Conservation (phyloP, 2,113 vertebrate genomes). For the Cyanoderma ruficeps region DNA sequence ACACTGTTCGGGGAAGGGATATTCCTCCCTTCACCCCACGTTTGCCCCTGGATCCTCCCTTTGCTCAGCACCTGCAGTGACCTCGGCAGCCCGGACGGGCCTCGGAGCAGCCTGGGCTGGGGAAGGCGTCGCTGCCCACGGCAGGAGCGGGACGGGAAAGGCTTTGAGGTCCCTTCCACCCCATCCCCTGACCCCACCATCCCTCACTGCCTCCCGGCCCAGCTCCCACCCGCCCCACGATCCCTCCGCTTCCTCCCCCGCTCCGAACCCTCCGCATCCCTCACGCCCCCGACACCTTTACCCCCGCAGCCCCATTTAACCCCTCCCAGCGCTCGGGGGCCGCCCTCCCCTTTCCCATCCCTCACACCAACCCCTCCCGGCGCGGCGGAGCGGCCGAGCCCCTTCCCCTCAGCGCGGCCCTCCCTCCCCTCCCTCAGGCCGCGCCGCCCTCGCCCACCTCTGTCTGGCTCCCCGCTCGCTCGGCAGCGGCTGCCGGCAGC, state of each 20-base stretch:
- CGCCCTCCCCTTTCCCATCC: not conserved
- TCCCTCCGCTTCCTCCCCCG: accelerated
- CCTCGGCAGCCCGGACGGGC: accelerated
- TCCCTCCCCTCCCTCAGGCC: not conserved
- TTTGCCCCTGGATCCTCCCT: accelerated
- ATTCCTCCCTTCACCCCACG: accelerated
- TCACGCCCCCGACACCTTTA: accelerated
- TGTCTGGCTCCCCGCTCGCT: slow-evolving; percentile 32
- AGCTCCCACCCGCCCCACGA: accelerated
- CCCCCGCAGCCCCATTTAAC: too few species aligned
- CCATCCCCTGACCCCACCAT: accelerated
- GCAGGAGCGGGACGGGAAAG: not conserved
- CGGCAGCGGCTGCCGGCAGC: slow-evolving; percentile 42
- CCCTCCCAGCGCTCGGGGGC: not conserved
- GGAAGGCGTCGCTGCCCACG: accelerated
- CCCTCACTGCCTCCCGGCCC: accelerated
- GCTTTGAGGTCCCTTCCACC: not conserved
- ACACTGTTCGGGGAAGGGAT: accelerated
- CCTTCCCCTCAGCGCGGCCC: not conserved
- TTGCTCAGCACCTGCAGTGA: not conserved
- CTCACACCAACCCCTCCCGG: not conserved
- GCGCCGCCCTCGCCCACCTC: not conserved
- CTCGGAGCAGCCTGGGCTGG: accelerated
- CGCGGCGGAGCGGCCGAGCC: not conserved
- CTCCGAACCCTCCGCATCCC: not conserved